These are phyloP conservation scores for Pseudolaguvia tuberculata DNA, from an alignment of 2,113 vertebrate genomes.

Conservation along the genomic window DNA sequence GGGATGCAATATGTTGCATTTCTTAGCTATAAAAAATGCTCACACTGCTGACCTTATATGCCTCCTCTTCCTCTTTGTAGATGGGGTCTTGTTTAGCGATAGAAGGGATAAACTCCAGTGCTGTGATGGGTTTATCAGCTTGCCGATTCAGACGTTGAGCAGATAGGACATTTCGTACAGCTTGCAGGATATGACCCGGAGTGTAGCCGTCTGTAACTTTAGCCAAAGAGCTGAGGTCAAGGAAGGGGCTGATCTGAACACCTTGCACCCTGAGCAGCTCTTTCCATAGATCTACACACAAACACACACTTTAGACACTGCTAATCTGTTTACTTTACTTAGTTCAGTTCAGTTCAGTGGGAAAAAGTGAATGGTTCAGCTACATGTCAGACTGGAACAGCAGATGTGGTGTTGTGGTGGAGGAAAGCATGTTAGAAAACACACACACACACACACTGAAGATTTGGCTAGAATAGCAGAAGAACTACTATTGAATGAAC, in stretches of 20 bases:
- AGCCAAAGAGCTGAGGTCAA: conserved; percentile 74
- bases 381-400: background rate
- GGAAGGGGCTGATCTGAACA: conserved; percentile 49
- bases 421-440: too few species aligned
- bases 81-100: conserved; percentile 68
- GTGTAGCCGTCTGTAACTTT: conserved; percentile 79
- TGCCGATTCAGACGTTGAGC: conserved; percentile 66
- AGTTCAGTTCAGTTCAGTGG: too few species aligned
- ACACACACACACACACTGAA: too few species aligned
- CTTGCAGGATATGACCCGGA: conserved; percentile 64
- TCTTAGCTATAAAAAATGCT: background rate
- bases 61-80: conserved; percentile 78
- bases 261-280: conserved; percentile 60
- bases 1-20: background rate
- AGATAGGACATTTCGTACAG: conserved; percentile 59
- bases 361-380: background rate
- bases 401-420: too few species aligned
- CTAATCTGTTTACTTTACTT: too few species aligned
- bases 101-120: conserved; percentile 64
- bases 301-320: background rate
- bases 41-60: conserved; percentile 68
- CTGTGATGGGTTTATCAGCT: conserved; percentile 59
- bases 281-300: conserved; percentile 72
- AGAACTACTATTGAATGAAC: too few species aligned
- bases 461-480: too few species aligned